phyloP scores from a whole-genome alignment of 1,140 invertebrate genomes.

The Hesperophylax magnus region DNA sequence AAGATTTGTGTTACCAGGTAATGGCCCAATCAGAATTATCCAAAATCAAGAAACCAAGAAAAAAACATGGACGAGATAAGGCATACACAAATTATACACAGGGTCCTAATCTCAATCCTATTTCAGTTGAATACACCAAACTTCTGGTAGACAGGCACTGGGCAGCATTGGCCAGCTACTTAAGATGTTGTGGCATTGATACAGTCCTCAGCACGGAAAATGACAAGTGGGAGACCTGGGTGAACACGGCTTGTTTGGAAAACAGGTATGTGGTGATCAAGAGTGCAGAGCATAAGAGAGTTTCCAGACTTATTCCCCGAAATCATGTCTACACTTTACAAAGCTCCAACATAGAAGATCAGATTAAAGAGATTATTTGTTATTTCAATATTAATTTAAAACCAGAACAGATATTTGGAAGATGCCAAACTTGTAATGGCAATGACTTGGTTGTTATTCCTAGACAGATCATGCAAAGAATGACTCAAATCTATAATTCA shows the following conservation, averaged over 20 bases:
- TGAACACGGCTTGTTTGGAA: conserved; percentile 68
- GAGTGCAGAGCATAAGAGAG: conserved; percentile 62
- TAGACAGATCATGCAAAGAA: conserved; percentile 3
- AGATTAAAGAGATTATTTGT: conserved; percentile 74
- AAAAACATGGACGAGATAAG: conserved; percentile 44
- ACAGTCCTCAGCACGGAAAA: conserved; percentile 70
- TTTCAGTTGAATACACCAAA: conserved; percentile 59
- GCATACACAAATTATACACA: conserved; percentile 2
- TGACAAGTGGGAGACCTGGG: conserved; percentile 68
- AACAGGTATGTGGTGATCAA: conserved; percentile 71
- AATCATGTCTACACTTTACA: conserved; percentile 71
- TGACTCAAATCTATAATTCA: conserved; percentile 61
- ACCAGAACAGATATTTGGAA: conserved; percentile 75
- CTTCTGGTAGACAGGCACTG: conserved; percentile 73
- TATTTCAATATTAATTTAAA: conserved; percentile 75
- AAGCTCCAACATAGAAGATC: conserved; percentile 65
- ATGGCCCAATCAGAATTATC: conserved; percentile 60
- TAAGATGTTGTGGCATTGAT: conserved; percentile 78
- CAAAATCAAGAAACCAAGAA: conserved; percentile 61
- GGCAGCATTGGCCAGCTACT: conserved; percentile 70
- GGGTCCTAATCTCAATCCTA: conserved; percentile 27
- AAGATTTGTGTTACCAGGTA: conserved; percentile 69
- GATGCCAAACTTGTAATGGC: conserved; percentile 71
- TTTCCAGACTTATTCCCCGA: conserved; percentile 65
- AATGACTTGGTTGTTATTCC: conserved; percentile 28